phyloP scores from a whole-genome alignment of 2,113 vertebrate species.

The Otolemur garnettii region DNA sequence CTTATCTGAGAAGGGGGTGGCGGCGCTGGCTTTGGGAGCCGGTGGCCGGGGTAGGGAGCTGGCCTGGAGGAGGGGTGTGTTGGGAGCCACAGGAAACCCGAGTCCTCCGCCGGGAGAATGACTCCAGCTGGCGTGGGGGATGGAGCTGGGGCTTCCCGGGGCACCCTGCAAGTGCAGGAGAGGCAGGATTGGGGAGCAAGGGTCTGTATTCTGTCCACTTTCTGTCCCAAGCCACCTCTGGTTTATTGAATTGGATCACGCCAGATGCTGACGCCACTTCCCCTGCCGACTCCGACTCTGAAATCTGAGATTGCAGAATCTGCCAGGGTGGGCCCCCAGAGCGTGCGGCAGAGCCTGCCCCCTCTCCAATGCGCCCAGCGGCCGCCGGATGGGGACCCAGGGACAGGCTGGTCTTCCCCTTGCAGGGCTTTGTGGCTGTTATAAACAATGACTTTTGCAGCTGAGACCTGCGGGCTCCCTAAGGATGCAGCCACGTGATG shows the following conservation, averaged over 20 bases:
- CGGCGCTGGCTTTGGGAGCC: neutral
- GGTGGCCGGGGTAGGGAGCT: neutral
- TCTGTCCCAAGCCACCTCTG: slow-evolving; percentile 36
- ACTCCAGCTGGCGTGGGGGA: neutral
- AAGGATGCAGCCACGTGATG: slow-evolving; percentile 80
- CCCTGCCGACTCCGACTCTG: slow-evolving; percentile 69
- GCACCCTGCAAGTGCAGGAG: slow-evolving; percentile 28
- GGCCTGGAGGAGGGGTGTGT: neutral
- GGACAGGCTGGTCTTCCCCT: neutral
- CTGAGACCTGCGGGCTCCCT: slow-evolving; percentile 71
- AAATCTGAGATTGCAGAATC: slow-evolving; percentile 75
- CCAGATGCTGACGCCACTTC: slow-evolving; percentile 82
- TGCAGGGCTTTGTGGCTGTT: slow-evolving; percentile 40
- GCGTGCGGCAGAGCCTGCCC: neutral
- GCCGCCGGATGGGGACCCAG: neutral
- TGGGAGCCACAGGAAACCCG: slow-evolving; percentile 12
- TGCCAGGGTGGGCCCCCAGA: neutral
- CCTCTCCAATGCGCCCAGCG: too few relatives aligned
- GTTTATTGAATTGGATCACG: slow-evolving; percentile 71
- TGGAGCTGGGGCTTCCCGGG: neutral
- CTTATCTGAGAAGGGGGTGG: neutral
- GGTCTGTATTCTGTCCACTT: neutral
- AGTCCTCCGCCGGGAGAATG: neutral
- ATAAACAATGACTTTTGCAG: slow-evolving; percentile 78
- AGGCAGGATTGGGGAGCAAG: slow-evolving; percentile 17